Evolutionary conservation across 1,140 invertebrate species (phyloP), one percentile per base, ranked within the genome.

Genomic region (Cheumatopsyche charites): DNA sequence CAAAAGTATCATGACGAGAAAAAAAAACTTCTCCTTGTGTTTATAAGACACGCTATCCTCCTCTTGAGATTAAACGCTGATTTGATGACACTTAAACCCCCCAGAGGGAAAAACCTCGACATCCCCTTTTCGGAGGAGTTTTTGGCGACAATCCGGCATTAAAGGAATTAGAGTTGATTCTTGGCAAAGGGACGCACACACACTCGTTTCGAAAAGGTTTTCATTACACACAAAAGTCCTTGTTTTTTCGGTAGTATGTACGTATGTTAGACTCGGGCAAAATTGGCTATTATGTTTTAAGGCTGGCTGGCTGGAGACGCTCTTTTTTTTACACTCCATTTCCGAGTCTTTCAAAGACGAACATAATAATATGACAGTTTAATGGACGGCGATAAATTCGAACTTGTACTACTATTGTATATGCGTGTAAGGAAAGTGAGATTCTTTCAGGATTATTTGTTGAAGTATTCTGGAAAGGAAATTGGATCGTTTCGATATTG

Each of bases 341-440:
- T 58, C 23, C 29, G 29, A 4, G 3, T 36, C 29, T 36, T 36
- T 36, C 55, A 58, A 2, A 58, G 55, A 58, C 11, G 29, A 15
- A 58, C 55, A 58, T 58, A 58, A 58, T 58, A 58, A 58, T 58
- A 58, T 26, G 55, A 26, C 55, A 58, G 21, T 58, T 58, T 58
- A 58, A 58, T 58, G 23, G 55, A 21, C 55, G 19, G 13, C 23
- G 3, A 58, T 26, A 26, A 58, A 58, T 58, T 19, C 21, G 19
- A 58, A 23, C 23, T 26, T 3, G 43, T 52, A 17, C 9, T 17
- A 52, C 9, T 13, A 17, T n/a, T 52, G 47, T 52, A 45, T n/a
- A 45, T 15, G 43, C 13, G 17, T 45, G 13, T 12, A n/a, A 45
- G 43, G 47, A 52, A 9, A 36, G 29, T 9, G 29, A 3, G 29